Base-by-base conservation (phyloP, 2,888 invertebrate species). In the Alviniconcha strummeri region DNA sequence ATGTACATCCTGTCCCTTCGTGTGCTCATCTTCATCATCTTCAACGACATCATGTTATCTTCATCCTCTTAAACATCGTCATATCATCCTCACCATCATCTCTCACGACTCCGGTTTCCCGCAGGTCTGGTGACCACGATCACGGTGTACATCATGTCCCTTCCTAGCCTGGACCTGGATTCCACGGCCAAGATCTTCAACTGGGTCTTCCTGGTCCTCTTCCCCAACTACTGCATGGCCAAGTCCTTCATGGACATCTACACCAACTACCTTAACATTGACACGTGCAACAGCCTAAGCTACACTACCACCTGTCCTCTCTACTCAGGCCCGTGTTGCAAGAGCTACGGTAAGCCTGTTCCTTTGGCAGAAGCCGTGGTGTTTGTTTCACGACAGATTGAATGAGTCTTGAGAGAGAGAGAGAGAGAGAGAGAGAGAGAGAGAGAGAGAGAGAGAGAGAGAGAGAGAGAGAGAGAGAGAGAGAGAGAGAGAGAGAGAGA, bases 101-200 rank as follows among this genome's bases (percentile, higher is more conserved):
- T 36, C 54, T 96, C 96, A 0, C 92, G 93, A 13, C 92, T 96
- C 55, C 6, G 19, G 7, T 36, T 80, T 36, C 56, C 52, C 15
- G 9, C 84, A 96, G 97, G 97, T 85, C 95, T 96, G 91, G 96
- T 96, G 81, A 95, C 96, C 0, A 95, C 96, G 82, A 94, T 97
- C 88, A 95, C 96, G 5, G 95, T 97, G 0, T 95, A 96, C 86
- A 95, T 97, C 0, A 94, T 97, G 88, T 94, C 94, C n/a, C 94
- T 95, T 52, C 96, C 96, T 0, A 92, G 93, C 11, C 92, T 96
- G 13, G 94, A 95, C 56, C 95, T 96, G 3, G 92, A 95, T 84
- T 89, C 95, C 6, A 95, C 95, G 0, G 96, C 88, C 7, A 54
- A 84, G 0, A 90, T 94, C 0, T 91, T 97, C 55, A 96, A 96